Evolutionary conservation across 2,888 invertebrate genomes (phyloP).

Genomic region (Dicranocentrus wangi): DNA sequence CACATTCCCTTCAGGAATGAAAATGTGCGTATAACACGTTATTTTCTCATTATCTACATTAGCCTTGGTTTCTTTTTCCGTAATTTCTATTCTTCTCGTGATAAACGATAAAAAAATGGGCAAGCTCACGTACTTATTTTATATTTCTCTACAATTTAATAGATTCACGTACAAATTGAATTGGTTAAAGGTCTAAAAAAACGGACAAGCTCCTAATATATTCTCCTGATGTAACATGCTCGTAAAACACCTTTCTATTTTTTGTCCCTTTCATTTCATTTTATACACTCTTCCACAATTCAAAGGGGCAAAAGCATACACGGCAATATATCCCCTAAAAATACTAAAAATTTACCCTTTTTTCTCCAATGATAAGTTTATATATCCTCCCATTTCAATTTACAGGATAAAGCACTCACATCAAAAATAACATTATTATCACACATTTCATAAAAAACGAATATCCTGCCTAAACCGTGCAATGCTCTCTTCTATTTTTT

Average conservation of each 20-base stretch:
- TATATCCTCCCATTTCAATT: neutral
- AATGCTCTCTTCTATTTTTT: constrained; percentile 3
- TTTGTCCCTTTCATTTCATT: neutral
- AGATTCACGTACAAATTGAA: no score
- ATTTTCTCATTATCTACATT: constrained; percentile 53
- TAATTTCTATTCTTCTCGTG: no score
- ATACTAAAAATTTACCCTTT: constrained; percentile 40
- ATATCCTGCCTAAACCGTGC: constrained; percentile 63
- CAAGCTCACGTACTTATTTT: no score
- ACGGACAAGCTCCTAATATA: neutral
- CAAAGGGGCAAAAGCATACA: neutral
- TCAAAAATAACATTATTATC: constrained; percentile 33
- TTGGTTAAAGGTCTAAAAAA: neutral
- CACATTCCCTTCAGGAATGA: neutral
- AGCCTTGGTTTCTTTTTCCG: constrained; percentile 34
- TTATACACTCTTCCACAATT: neutral
- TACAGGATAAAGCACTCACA: constrained; percentile 52
- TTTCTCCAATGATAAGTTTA: neutral
- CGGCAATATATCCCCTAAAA: no score
- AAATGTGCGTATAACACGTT: constrained; percentile 51
- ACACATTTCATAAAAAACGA: neutral
- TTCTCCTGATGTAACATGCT: constrained; percentile 47
- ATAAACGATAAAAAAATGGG: no score
- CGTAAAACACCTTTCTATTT: constrained; percentile 56
- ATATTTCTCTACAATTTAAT: no score